Conservation (phyloP, 2,888 invertebrate species). For the Gasteruption jaculator region DNA sequence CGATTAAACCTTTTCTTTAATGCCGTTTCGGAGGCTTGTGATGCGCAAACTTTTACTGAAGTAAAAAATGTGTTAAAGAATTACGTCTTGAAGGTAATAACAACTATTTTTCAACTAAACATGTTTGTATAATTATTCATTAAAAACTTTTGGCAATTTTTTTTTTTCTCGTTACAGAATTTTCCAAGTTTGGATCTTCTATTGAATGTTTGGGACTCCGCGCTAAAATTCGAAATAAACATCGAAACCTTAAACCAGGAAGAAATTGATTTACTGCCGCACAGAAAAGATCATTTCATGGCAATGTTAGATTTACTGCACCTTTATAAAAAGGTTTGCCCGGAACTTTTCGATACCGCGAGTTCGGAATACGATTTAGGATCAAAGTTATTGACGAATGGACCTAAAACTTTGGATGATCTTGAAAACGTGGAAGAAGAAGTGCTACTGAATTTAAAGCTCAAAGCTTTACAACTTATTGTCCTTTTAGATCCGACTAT, state of each 20-base stretch:
- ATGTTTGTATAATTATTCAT: too few species aligned
- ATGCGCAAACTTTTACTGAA: slow-evolving; percentile 9
- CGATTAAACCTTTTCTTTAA: slow-evolving; percentile 46
- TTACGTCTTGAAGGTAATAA: slow-evolving; percentile 33
- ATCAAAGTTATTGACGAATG: slow-evolving; percentile 27
- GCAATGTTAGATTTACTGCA: slow-evolving; percentile 58
- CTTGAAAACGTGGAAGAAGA: slow-evolving; percentile 18
- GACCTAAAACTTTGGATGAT: slow-evolving; percentile 18
- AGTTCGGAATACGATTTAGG: slow-evolving; percentile 23
- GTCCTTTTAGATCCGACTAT: slow-evolving; percentile 41
- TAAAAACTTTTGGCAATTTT: slow-evolving; percentile 7
- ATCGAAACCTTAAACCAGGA: slow-evolving; percentile 1
- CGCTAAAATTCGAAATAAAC: too few species aligned
- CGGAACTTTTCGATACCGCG: slow-evolving; percentile 51
- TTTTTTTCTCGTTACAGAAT: slow-evolving; percentile 30
- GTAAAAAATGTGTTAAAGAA: slow-evolving; percentile 29
- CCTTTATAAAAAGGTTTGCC: slow-evolving; percentile 54
- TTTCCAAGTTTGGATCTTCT: slow-evolving; percentile 45
- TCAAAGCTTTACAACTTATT: slow-evolving; percentile 51
- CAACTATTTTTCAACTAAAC: neutral
- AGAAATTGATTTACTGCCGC: slow-evolving; percentile 16
- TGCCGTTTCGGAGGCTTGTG: slow-evolving; percentile 20
- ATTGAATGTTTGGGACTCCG: slow-evolving; percentile 44
- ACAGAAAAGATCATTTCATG: slow-evolving; percentile 30
- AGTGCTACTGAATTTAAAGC: slow-evolving; percentile 41